Percentiles rank a stretch among this genome's conserved stretches.
These are phyloP conservation scores for Cremastinae sp. DNA, from an alignment of 2,888 invertebrate genomes.

Conservation along the genomic window DNA sequence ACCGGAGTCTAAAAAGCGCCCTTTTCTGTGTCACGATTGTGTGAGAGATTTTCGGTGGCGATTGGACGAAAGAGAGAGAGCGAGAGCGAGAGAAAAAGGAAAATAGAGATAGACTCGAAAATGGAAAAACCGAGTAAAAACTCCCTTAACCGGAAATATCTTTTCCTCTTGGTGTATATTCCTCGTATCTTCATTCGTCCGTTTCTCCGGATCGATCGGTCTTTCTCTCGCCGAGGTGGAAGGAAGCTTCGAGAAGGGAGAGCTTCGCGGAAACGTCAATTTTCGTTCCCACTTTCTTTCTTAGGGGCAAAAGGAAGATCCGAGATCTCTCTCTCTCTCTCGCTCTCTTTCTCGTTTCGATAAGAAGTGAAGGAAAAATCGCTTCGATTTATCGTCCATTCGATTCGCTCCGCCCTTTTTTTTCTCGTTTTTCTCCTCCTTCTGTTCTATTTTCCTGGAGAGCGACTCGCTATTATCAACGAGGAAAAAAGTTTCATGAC, in stretches of 20 bases:
- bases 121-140: background rate
- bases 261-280: slow-evolving; percentile 72
- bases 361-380: slow-evolving; percentile 57
- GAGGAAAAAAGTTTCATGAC: no score
- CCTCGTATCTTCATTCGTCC: slow-evolving; percentile 37
- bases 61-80: no score
- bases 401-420: slow-evolving; percentile 39
- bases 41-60: no score
- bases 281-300: slow-evolving; percentile 63
- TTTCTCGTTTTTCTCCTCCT: slow-evolving; percentile 17
- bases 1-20: slow-evolving; percentile 17
- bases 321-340: slow-evolving; percentile 7
- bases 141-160: slow-evolving; percentile 46
- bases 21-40: slow-evolving; percentile 30
- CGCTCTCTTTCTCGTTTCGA: slow-evolving; percentile 38
- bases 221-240: slow-evolving; percentile 29
- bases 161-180: slow-evolving; percentile 33
- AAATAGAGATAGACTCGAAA: no score
- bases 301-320: slow-evolving; percentile 22
- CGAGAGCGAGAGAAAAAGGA: no score
- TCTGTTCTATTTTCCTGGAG: slow-evolving; percentile 21
- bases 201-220: slow-evolving; percentile 22
- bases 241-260: slow-evolving; percentile 36
- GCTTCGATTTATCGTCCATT: slow-evolving; percentile 60
- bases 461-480: no score